Percentiles rank a stretch among this genome's conserved stretches.
phyloP scores from a whole-genome alignment of 2,113 vertebrate species.

The Mustelus asterias region DNA sequence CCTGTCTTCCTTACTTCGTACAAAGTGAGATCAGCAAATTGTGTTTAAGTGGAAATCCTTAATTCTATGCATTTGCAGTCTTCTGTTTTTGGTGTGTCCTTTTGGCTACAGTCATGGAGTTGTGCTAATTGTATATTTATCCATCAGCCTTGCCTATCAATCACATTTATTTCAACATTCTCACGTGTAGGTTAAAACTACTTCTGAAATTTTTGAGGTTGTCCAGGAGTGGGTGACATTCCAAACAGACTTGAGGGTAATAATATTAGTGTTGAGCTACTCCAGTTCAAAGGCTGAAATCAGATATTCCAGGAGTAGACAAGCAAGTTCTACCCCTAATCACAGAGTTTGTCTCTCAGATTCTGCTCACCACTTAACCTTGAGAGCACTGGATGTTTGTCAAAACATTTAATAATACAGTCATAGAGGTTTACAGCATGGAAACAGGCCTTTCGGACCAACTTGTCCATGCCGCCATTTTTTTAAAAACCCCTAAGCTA shows the following conservation, averaged over 20 bases:
- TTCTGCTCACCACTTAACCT: background rate
- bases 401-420: background rate
- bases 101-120: background rate
- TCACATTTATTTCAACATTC: background rate
- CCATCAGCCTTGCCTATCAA: background rate
- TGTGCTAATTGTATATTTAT: background rate
- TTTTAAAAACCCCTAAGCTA: too few relatives aligned
- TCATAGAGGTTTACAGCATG: too few relatives aligned
- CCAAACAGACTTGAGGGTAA: background rate
- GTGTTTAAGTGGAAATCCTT: background rate
- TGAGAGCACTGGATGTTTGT: background rate
- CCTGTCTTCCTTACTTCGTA: background rate
- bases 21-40: background rate
- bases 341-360: background rate
- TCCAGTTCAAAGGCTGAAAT: background rate
- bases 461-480: too few relatives aligned
- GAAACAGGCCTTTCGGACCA: too few relatives aligned
- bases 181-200: background rate
- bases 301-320: background rate
- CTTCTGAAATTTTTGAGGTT: background rate
- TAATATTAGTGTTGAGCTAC: background rate
- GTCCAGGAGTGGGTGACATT: background rate
- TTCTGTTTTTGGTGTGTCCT: background rate
- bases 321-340: background rate
- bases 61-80: background rate